phyloP scores from a whole-genome alignment of 2,888 invertebrate species.

The Ochropacha duplaris region DNA sequence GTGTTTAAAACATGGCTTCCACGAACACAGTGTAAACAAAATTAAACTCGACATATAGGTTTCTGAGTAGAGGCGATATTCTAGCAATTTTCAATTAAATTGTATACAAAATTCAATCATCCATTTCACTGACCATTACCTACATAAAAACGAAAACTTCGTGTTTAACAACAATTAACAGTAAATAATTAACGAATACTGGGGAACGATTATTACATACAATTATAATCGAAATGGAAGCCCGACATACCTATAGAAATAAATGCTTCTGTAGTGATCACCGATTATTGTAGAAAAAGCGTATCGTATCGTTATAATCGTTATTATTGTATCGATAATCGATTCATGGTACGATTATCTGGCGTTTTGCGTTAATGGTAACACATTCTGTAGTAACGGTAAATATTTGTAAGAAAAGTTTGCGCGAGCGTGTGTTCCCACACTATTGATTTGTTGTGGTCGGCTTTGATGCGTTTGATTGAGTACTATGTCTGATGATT shows the following conservation, averaged over 20 bases:
- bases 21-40: neutral
- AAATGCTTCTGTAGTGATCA: conserved; percentile 72
- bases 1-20: neutral
- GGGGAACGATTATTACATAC: conserved; percentile 35
- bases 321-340: conserved; percentile 25
- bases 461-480: conserved; percentile 33
- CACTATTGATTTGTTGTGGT: conserved; percentile 57
- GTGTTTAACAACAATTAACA: conserved; percentile 41
- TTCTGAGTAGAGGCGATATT: neutral
- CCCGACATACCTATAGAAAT: conserved; percentile 42
- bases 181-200: conserved; percentile 36
- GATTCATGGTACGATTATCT: conserved; percentile 30
- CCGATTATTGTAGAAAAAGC: conserved; percentile 68
- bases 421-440: conserved; percentile 60
- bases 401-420: conserved; percentile 51
- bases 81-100: conserved; percentile 1
- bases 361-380: conserved; percentile 50
- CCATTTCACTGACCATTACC: neutral
- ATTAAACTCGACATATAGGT: neutral
- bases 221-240: conserved; percentile 61
- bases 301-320: conserved; percentile 50
- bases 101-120: conserved; percentile 3
- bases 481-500: conserved; percentile 7
- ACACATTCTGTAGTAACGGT: conserved; percentile 48
- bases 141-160: conserved; percentile 20